phyloP scores from a whole-genome alignment of 1,140 invertebrate species.

The Zaprionus nigranus region DNA sequence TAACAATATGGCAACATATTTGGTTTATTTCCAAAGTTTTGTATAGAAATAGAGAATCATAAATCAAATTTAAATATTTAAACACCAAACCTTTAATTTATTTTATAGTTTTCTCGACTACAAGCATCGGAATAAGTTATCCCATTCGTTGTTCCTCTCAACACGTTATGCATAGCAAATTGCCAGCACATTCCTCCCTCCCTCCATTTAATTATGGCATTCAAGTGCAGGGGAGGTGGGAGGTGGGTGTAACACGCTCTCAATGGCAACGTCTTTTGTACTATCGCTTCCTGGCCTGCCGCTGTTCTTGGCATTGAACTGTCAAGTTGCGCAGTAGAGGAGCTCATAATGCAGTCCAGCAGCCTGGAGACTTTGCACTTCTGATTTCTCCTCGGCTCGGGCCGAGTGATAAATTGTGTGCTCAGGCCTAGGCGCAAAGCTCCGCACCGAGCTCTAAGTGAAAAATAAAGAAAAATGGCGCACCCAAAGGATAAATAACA shows the following conservation, averaged over 20 bases:
- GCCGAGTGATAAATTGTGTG: slow-evolving; percentile 58
- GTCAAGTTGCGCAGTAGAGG: not conserved
- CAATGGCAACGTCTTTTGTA: slow-evolving; percentile 8
- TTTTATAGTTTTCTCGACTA: not conserved
- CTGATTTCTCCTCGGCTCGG: slow-evolving; percentile 20
- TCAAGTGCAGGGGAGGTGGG: not conserved
- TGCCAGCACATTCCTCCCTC: not conserved
- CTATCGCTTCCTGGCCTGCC: slow-evolving; percentile 2
- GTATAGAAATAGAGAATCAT: no score
- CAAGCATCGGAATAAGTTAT: not conserved
- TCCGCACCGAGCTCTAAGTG: slow-evolving; percentile 56
- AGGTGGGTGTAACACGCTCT: no score
- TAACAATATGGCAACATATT: not conserved
- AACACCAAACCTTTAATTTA: not conserved
- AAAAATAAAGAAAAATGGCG: slow-evolving; percentile 70
- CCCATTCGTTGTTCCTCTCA: not conserved
- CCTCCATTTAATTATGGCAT: slow-evolving; percentile 19
- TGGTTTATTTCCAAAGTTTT: no score
- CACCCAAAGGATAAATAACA: slow-evolving; percentile 73
- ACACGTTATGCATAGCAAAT: slow-evolving; percentile 6
- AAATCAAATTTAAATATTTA: not conserved
- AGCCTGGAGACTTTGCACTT: slow-evolving; percentile 26
- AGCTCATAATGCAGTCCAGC: slow-evolving; percentile 54
- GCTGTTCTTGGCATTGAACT: slow-evolving; percentile 55
- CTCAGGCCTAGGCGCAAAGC: slow-evolving; percentile 48